Base-by-base conservation (phyloP, 2,888 invertebrate species). In the Amphipyra tragopoginis region DNA sequence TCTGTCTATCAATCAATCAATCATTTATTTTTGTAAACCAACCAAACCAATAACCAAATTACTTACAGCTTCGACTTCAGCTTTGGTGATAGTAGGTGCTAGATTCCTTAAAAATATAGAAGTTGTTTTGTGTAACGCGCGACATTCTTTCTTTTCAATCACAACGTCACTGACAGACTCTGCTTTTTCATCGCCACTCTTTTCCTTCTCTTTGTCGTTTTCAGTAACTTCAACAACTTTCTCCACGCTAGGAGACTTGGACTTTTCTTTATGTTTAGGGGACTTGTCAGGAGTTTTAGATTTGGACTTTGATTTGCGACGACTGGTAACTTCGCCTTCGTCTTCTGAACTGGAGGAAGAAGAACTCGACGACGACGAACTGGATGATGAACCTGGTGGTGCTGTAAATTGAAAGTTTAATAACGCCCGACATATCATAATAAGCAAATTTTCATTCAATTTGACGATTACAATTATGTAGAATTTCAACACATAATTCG, bases 51-150 rank as follows among this genome's bases (percentile, higher is more conserved):
- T n/a, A n/a, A n/a, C n/a, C n/a, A n/a, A n/a, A n/a, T n/a, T n/a
- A n/a, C 96, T 95, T 87, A 99, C 97, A 36, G 98, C 97, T 95
- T 99, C 99, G 5, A 99, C 98, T 95, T 99, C 99, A 50, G 98
- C 97, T 84, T 98, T 98, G 0, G 99, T 99, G 61, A 99, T 98
- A 1, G 98, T 97, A 0, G 99, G 99, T 0, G 99, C 98, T 60
- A 99, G 95, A 91, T 99, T 99, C 48, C 99, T 96, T 61, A 99
- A 95, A 88, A 99, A 99, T 79, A 99, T 99, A 1, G 99, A 99
- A 29, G 98, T 98, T 0, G 99, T 99, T 85, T 98, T 98, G 90
- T 99, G 99, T 43, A 99, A 94, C 2, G 98, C 97, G 53, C 97
- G 95, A 0, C 96, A 96, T 79, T 93, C 93, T 71, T 93, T 94